These are phyloP conservation scores for Amblyopsis rosae DNA, from an alignment of 2,113 vertebrate species.

Conservation along the genomic window DNA sequence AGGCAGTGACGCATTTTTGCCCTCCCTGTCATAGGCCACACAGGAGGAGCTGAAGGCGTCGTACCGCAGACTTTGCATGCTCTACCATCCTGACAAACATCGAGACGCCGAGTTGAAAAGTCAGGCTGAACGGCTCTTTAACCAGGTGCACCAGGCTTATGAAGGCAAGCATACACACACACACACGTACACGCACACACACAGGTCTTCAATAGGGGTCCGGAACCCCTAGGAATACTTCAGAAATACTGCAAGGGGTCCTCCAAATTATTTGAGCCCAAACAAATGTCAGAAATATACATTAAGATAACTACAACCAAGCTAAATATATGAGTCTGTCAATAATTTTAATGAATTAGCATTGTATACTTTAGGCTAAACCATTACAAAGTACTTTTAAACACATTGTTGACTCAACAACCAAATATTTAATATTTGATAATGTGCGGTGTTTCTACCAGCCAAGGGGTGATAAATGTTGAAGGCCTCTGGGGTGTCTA, in stretches of 20 bases:
- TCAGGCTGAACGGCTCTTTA: constrained; percentile 92
- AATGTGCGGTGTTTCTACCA: too few relatives aligned
- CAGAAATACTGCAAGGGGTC: too few relatives aligned
- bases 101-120: constrained; percentile 89
- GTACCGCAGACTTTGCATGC: constrained; percentile 93
- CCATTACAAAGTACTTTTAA: not conserved
- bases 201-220: not conserved
- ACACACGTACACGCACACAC: not conserved
- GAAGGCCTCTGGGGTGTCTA: too few relatives aligned
- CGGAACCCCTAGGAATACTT: too few relatives aligned
- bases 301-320: too few relatives aligned
- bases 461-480: too few relatives aligned
- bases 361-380: not conserved
- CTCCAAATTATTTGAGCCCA: too few relatives aligned
- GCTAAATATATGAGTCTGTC: too few relatives aligned
- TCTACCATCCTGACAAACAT: constrained; percentile 98
- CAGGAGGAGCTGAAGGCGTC: constrained; percentile 92
- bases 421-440: too few relatives aligned
- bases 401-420: too few relatives aligned
- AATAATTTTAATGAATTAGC: too few relatives aligned
- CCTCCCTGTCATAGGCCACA: constrained; percentile 79
- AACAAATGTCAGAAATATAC: too few relatives aligned
- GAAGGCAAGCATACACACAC: constrained; percentile 78
- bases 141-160: constrained; percentile 92
- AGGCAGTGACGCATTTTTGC: not conserved